Percentiles rank a stretch among this genome's conserved stretches.
Evolutionary conservation across 2,113 vertebrate species (phyloP).

Genomic region (Cromileptes altivelis): DNA sequence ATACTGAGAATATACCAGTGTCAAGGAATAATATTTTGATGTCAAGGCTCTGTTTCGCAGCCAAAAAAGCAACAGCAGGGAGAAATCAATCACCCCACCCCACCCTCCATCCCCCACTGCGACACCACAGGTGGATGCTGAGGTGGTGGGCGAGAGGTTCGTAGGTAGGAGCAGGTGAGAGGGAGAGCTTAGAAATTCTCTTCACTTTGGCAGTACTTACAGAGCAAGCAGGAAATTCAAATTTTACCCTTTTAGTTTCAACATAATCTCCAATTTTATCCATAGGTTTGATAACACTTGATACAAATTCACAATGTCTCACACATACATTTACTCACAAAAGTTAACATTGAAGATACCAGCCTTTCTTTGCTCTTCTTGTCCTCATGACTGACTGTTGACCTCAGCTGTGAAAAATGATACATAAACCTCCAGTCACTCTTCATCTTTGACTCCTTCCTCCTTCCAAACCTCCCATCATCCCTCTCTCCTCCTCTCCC

Average conservation of each 20-base stretch:
- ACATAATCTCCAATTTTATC: background rate
- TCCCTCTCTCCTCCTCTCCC: slow-evolving; percentile 25
- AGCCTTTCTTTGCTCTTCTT: background rate
- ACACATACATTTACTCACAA: background rate
- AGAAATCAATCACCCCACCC: slow-evolving; percentile 45
- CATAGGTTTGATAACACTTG: background rate
- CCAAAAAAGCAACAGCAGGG: slow-evolving; percentile 41
- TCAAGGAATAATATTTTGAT: slow-evolving; percentile 41
- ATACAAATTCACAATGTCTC: background rate
- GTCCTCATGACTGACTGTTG: background rate
- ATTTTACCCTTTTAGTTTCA: background rate
- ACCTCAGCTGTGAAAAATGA: background rate
- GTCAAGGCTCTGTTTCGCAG: slow-evolving; percentile 14
- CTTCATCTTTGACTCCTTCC: background rate
- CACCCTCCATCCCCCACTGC: background rate
- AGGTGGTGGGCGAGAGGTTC: slow-evolving; percentile 33
- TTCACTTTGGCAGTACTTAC: background rate
- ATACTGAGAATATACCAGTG: slow-evolving; percentile 26
- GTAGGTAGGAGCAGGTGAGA: slow-evolving; percentile 9
- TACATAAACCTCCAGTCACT: background rate
- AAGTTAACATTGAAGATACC: background rate
- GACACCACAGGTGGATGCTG: slow-evolving; percentile 26
- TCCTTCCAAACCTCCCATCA: slow-evolving; percentile 28
- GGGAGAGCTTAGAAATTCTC: slow-evolving; percentile 10
- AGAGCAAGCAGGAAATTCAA: background rate